These are phyloP conservation scores for Pandemis heparana DNA, from an alignment of 2,888 invertebrate species.

Conservation along the genomic window DNA sequence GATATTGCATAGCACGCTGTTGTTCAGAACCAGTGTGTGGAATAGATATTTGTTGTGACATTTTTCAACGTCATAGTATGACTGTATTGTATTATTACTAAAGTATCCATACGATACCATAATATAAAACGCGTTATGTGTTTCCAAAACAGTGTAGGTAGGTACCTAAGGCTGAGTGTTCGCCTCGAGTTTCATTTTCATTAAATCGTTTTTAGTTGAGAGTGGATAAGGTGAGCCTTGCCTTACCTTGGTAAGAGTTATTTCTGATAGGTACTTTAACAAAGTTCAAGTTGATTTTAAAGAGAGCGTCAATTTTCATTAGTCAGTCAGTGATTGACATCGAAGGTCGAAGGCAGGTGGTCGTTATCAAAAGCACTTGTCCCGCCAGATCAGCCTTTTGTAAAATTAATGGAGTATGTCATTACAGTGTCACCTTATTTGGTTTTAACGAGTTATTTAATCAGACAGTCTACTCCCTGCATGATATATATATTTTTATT, in stretches of 20 bases:
- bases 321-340: slow-evolving; percentile 65
- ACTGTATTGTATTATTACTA: too few relatives aligned
- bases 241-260: slow-evolving; percentile 18
- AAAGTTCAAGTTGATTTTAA: slow-evolving; percentile 41
- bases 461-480: slow-evolving; percentile 47
- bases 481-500: slow-evolving; percentile 26
- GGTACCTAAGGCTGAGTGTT: background rate
- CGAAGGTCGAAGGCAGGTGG: slow-evolving; percentile 61
- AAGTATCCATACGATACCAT: too few relatives aligned
- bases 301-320: slow-evolving; percentile 66
- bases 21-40: too few relatives aligned
- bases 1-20: too few relatives aligned
- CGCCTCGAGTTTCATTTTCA: background rate
- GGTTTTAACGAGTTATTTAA: slow-evolving; percentile 61
- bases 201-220: background rate
- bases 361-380: slow-evolving; percentile 63
- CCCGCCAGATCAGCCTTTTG: slow-evolving; percentile 55
- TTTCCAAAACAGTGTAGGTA: background rate
- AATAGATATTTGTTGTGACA: too few relatives aligned
- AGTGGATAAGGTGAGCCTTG: too few relatives aligned
- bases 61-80: too few relatives aligned
- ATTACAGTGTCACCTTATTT: slow-evolving; percentile 63
- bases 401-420: slow-evolving; percentile 61
- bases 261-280: slow-evolving; percentile 8
- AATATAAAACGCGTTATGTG: too few relatives aligned